A percentile compares a stretch with the other conserved stretches of the same genome.
These are phyloP conservation scores for Nannobrachium achirus DNA, from an alignment of 2,113 vertebrate species.

Conservation along the genomic window DNA sequence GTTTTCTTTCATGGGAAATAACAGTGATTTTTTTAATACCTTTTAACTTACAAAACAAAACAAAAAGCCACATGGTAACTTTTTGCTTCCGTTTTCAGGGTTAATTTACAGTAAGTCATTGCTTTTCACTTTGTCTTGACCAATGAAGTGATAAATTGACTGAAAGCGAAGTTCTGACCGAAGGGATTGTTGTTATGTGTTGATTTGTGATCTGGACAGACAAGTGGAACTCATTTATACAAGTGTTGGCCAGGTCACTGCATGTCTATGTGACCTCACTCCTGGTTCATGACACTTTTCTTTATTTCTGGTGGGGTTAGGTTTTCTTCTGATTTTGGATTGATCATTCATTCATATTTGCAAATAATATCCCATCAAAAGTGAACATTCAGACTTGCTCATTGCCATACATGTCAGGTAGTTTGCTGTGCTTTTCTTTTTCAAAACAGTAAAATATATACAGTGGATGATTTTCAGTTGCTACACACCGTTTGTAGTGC, in stretches of 20 bases:
- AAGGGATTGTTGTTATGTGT: conserved; percentile 35
- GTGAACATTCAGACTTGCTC: conserved; percentile 21
- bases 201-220: conserved; percentile 69
- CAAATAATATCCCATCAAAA: conserved; percentile 7
- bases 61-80: too few species aligned
- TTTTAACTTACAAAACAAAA: too few species aligned
- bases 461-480: conserved; percentile 71
- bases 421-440: conserved; percentile 64
- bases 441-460: conserved; percentile 67
- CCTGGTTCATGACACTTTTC: conserved; percentile 58
- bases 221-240: conserved; percentile 66
- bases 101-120: too few species aligned
- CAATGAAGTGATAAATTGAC: conserved; percentile 12
- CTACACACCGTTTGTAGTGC: conserved; percentile 69
- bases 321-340: conserved; percentile 38
- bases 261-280: conserved; percentile 72
- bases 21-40: too few species aligned
- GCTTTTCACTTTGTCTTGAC: not conserved
- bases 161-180: conserved; percentile 1
- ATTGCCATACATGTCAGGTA: conserved; percentile 66
- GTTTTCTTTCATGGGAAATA: too few species aligned
- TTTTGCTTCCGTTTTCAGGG: too few species aligned
- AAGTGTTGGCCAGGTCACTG: conserved; percentile 67
- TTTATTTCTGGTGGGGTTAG: conserved; percentile 40
- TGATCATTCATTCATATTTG: conserved; percentile 29